These are phyloP conservation scores for Nomada ferruginata DNA, from an alignment of 2,888 invertebrate species.

Conservation along the genomic window DNA sequence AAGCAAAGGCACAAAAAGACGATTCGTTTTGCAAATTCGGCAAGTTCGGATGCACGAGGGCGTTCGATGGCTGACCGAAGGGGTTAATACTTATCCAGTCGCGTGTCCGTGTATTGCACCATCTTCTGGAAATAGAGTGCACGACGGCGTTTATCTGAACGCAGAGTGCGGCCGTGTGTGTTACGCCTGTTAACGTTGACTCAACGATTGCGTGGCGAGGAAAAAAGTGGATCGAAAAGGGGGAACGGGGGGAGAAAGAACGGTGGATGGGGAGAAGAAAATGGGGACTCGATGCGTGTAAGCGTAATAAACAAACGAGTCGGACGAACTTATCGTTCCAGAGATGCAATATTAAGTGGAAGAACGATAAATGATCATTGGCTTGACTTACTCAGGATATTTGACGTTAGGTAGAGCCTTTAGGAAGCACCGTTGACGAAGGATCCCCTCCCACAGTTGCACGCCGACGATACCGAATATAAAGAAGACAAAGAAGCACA, in stretches of 20 bases:
- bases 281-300: constrained; percentile 42
- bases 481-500: constrained; percentile 99
- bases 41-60: background rate
- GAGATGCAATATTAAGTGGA: background rate
- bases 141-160: constrained; percentile 36
- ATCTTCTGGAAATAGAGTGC: constrained; percentile 60
- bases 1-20: background rate
- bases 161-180: constrained; percentile 20
- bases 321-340: constrained; percentile 4
- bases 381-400: constrained; percentile 90
- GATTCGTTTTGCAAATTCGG: background rate
- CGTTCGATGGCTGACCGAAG: background rate
- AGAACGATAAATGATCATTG: constrained; percentile 13
- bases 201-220: constrained; percentile 23
- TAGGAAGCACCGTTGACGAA: constrained; percentile 96
- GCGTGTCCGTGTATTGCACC: constrained; percentile 40
- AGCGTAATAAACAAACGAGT: constrained; percentile 25
- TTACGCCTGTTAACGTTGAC: constrained; percentile 30
- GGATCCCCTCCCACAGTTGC: constrained; percentile 99
- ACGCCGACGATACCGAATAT: constrained; percentile 99
- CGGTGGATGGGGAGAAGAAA: background rate
- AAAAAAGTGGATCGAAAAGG: constrained; percentile 14
- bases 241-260: constrained; percentile 1
- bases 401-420: constrained; percentile 89
- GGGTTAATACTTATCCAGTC: constrained; percentile 40